A percentile compares a stretch with the other conserved stretches of the same genome.
Conservation (phyloP, 2,888 invertebrate species). For the Cantharis rufa region DNA sequence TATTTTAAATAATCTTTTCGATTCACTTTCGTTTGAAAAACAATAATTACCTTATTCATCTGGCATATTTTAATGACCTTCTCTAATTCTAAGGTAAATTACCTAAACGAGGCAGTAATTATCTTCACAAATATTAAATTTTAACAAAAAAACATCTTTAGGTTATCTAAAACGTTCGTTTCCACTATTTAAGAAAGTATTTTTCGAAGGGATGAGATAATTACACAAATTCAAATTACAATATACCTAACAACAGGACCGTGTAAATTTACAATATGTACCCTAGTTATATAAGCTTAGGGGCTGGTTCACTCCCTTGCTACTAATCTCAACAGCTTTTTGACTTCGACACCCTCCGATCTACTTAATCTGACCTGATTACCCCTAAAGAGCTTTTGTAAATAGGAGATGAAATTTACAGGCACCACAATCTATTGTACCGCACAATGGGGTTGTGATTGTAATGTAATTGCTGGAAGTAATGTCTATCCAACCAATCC, state of each 20-base stretch:
- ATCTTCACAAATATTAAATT: not conserved
- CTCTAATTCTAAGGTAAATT: not conserved
- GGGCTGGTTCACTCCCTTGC: slow-evolving; percentile 21
- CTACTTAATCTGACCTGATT: slow-evolving; percentile 42
- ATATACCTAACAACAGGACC: not conserved
- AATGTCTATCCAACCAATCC: slow-evolving; percentile 1
- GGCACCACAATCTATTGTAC: slow-evolving; percentile 30
- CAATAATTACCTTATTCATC: not conserved
- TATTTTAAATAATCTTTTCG: not conserved
- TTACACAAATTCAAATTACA: not conserved
- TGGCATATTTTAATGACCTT: not conserved
- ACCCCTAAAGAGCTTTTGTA: slow-evolving; percentile 37
- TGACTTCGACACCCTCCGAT: slow-evolving; percentile 35
- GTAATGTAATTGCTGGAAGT: slow-evolving; percentile 27
- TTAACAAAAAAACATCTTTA: not conserved
- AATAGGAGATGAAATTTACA: slow-evolving; percentile 39
- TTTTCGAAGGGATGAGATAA: not conserved
- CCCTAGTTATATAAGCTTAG: slow-evolving; percentile 8
- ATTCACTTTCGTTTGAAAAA: not conserved
- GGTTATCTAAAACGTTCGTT: not conserved
- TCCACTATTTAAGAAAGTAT: not conserved
- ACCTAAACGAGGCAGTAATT: not conserved
- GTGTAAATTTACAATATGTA: not conserved
- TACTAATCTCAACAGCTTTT: slow-evolving; percentile 31
- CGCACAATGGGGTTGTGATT: slow-evolving; percentile 19